A percentile compares a stretch with the other conserved stretches of the same genome.
Conservation (phyloP, 2,888 invertebrate species). For the Ophonus ardosiacus region DNA sequence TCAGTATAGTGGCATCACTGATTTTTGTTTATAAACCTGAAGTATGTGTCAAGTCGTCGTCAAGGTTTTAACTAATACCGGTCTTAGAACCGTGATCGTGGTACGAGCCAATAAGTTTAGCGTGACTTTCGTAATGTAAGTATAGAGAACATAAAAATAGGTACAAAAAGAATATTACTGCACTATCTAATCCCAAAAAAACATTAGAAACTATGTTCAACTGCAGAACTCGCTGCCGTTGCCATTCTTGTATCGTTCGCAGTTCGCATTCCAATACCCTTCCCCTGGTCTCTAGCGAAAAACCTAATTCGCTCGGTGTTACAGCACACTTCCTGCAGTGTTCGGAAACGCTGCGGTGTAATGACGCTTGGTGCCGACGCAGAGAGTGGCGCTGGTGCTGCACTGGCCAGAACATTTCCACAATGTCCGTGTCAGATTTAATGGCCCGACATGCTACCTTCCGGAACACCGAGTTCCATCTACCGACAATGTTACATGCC, state of each 20-base stretch:
- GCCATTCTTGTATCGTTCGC: neutral
- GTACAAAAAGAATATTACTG: no score
- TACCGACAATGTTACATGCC: slow-evolving; percentile 4
- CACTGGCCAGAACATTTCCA: slow-evolving; percentile 54
- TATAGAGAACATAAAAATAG: no score
- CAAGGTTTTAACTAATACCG: no score
- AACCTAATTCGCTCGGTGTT: neutral
- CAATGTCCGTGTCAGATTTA: slow-evolving; percentile 62
- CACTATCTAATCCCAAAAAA: no score
- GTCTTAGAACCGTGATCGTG: no score
- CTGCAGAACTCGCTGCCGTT: neutral
- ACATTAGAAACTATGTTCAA: no score
- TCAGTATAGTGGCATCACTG: no score
- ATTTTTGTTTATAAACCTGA: no score
- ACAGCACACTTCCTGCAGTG: neutral
- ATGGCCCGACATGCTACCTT: slow-evolving; percentile 51
- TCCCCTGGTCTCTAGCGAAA: neutral
- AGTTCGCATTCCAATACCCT: neutral
- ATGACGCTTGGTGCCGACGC: slow-evolving; percentile 44
- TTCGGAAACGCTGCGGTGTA: slow-evolving; percentile 53
- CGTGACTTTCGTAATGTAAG: no score
- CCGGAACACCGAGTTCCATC: slow-evolving; percentile 11
- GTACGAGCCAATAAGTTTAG: no score
- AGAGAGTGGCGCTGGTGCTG: slow-evolving; percentile 30
- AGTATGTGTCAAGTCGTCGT: no score